Conservation (phyloP, 2,113 vertebrate species). For the Eretmochelys imbricata region DNA sequence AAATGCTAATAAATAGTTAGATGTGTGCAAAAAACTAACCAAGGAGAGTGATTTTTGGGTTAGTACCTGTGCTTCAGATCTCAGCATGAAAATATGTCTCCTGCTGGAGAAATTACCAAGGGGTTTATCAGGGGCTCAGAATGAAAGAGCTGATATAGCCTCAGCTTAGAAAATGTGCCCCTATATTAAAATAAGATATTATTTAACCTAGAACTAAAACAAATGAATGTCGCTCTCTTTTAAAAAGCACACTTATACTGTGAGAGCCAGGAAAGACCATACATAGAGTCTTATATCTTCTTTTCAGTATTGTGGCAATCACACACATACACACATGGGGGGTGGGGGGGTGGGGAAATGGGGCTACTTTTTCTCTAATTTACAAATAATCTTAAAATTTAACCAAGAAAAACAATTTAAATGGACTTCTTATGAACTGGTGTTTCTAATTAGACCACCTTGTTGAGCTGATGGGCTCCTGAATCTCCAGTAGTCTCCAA, state of each 20-base stretch:
- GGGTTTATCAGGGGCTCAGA: background rate
- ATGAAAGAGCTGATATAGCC: background rate
- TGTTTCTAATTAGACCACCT: background rate
- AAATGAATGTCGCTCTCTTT: accelerated
- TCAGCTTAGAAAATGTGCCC: background rate
- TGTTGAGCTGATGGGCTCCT: background rate
- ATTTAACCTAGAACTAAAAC: accelerated
- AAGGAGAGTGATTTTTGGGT: background rate
- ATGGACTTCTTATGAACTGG: background rate
- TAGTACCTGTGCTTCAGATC: background rate
- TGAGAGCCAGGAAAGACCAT: background rate
- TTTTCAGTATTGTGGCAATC: background rate
- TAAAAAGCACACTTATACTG: background rate
- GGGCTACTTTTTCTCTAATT: background rate
- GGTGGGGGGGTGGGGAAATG: too few relatives aligned
- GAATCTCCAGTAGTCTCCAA: background rate
- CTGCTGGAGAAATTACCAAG: background rate
- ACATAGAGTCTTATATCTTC: background rate
- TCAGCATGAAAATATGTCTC: background rate
- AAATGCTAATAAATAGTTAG: background rate
- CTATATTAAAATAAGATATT: accelerated
- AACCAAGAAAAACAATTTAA: background rate
- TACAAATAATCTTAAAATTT: background rate
- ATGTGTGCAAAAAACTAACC: background rate
- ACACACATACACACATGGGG: background rate